Evolutionary conservation across 2,797 vertebrate species (phyloP).

Genomic region (Eospalax fontanierii): DNA sequence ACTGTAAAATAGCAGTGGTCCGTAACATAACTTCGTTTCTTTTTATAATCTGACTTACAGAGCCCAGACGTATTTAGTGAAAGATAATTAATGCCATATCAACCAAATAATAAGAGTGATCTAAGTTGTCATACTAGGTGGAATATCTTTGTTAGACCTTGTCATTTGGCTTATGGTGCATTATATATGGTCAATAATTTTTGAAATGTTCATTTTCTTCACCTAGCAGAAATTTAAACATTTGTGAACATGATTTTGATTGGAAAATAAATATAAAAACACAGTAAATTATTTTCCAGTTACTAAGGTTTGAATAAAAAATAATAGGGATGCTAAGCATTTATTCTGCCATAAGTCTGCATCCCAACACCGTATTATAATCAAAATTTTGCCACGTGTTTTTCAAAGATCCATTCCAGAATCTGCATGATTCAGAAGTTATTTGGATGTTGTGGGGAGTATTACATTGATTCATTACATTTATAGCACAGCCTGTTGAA

Average conservation of each 20-base stretch:
- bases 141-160: neutral
- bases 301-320: neutral
- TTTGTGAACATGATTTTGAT: neutral
- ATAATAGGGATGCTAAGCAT: neutral
- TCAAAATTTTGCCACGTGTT: neutral
- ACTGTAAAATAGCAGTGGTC: neutral
- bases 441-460: neutral
- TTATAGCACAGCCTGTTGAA: neutral
- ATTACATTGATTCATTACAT: no score
- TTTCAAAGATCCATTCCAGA: no score
- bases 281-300: neutral
- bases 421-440: neutral
- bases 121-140: neutral
- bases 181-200: neutral
- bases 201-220: neutral
- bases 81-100: no score
- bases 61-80: neutral
- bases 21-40: neutral
- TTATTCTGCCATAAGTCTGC: fast-evolving
- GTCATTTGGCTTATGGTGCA: neutral
- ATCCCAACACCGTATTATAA: neutral
- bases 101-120: neutral
- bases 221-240: neutral
- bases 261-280: neutral
- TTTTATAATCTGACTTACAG: neutral